A percentile compares a stretch with the other conserved stretches of the same genome.
These are phyloP conservation scores for Myotis yumanensis DNA, from an alignment of 2,113 vertebrate genomes.

Conservation along the genomic window DNA sequence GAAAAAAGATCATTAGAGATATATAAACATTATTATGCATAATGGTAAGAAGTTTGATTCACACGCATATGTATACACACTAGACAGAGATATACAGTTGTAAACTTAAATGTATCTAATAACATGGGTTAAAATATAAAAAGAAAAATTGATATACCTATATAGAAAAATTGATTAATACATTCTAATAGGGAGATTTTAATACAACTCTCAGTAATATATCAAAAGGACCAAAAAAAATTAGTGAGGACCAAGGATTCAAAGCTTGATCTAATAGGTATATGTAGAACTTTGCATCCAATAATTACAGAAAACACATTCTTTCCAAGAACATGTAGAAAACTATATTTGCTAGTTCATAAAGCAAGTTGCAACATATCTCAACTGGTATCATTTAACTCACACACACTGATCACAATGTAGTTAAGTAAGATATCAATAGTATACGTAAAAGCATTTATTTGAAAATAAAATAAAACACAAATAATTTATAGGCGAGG, in stretches of 20 bases:
- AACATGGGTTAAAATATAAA: not conserved
- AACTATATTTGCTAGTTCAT: not conserved
- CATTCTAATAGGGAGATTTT: not conserved
- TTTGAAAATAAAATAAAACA: not conserved
- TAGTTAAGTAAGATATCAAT: not conserved
- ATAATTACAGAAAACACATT: not conserved
- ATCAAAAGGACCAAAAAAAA: not conserved
- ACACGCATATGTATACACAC: not conserved
- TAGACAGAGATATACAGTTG: not conserved
- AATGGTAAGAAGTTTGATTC: not conserved
- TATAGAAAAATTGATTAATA: not conserved
- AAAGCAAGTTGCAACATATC: not conserved
- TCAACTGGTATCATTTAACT: not conserved
- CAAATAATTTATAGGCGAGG: not conserved
- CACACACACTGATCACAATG: not conserved
- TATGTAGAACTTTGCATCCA: not conserved
- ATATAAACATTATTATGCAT: not conserved
- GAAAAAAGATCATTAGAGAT: not conserved
- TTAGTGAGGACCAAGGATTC: not conserved
- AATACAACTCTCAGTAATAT: not conserved
- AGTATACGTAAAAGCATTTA: not conserved
- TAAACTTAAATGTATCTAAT: not conserved
- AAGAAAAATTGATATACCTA: not conserved
- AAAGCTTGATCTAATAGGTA: not conserved
- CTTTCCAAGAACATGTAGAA: not conserved